Conservation (phyloP, 2,888 invertebrate species). For the Biston stratarius region DNA sequence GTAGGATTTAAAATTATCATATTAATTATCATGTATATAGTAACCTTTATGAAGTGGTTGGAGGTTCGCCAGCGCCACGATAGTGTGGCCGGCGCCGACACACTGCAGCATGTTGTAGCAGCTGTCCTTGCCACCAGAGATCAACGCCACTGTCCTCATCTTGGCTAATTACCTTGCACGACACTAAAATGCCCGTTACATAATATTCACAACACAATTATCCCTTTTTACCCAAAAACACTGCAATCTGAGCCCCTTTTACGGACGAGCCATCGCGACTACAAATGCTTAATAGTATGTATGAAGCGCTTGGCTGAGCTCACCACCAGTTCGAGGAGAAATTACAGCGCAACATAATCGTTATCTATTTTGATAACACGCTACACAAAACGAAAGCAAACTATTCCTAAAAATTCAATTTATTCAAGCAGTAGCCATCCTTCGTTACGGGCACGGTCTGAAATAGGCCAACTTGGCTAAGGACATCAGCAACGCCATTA, state of each 20-base stretch:
- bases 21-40: not conserved
- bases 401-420: slow-evolving; percentile 51
- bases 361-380: slow-evolving; percentile 79
- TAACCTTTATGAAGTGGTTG: slow-evolving; percentile 93
- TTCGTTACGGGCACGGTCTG: slow-evolving; percentile 6
- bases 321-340: slow-evolving; percentile 54
- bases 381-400: slow-evolving; percentile 65
- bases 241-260: slow-evolving; percentile 64
- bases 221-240: slow-evolving; percentile 65
- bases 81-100: slow-evolving; percentile 96
- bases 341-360: slow-evolving; percentile 64
- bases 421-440: slow-evolving; percentile 20
- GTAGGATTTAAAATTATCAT: not conserved
- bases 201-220: slow-evolving; percentile 76
- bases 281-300: slow-evolving; percentile 11
- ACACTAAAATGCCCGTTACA: slow-evolving; percentile 74
- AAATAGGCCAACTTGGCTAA: too few species aligned
- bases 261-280: slow-evolving; percentile 64
- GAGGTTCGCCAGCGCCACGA: slow-evolving; percentile 98
- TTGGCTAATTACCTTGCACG: slow-evolving; percentile 69
- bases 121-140: slow-evolving; percentile 99
- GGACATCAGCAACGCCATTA: too few species aligned
- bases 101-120: slow-evolving; percentile 99
- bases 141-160: slow-evolving; percentile 95
- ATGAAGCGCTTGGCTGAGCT: slow-evolving; percentile 36